phyloP scores from a whole-genome alignment of 1,140 invertebrate species.

The Trachymyrmex cornetzi region DNA sequence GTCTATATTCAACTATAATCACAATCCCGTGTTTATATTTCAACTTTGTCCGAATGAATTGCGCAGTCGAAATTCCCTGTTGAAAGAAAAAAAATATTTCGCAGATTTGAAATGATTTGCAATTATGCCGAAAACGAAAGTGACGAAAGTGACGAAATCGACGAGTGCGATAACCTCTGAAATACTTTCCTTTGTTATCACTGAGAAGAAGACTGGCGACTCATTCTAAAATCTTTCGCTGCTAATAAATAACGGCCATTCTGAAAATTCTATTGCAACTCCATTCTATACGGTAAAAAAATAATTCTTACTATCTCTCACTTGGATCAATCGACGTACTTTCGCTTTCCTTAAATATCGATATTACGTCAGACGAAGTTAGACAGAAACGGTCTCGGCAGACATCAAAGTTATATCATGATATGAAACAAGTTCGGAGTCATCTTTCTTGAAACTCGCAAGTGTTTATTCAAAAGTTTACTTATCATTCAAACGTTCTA shows the following conservation, averaged over 20 bases:
- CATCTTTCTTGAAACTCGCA: background rate
- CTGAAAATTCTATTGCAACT: background rate
- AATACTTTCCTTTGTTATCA: conserved; percentile 12
- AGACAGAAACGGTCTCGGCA: background rate
- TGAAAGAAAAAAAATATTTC: conserved; percentile 41
- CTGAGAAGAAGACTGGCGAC: background rate
- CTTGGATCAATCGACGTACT: background rate
- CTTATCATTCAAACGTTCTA: conserved; percentile 35
- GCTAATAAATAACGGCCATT: background rate
- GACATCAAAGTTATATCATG: conserved; percentile 2
- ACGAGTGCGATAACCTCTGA: background rate
- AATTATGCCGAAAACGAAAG: background rate
- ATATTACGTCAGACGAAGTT: background rate
- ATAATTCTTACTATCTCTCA: background rate
- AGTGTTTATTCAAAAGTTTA: conserved; percentile 38
- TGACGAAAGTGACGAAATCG: conserved; percentile 20
- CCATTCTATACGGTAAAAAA: background rate
- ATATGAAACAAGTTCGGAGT: background rate
- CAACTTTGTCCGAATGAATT: conserved; percentile 7
- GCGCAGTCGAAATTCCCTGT: conserved; percentile 10
- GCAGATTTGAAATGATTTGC: background rate
- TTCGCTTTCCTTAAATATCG: background rate
- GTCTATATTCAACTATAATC: conserved; percentile 25
- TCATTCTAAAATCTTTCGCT: background rate
- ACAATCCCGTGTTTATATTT: conserved; percentile 47